Base-by-base conservation (phyloP, 2,113 vertebrate genomes). In the Leucosticte australis region DNA sequence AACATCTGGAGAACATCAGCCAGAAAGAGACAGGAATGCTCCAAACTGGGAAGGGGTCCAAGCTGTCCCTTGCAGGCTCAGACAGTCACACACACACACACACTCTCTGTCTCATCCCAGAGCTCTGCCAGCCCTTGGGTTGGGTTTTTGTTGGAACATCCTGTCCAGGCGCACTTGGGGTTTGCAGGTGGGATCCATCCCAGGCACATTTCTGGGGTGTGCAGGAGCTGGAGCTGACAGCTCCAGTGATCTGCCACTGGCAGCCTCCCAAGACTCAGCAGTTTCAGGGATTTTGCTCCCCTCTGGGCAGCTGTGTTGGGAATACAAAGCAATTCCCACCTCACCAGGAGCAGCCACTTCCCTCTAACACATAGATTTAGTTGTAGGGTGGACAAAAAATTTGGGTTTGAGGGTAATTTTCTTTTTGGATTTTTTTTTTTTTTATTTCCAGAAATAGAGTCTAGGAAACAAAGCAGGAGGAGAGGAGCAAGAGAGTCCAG, bases 1-100 rank as follows among this genome's bases (percentile, higher is more conserved):
- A 95, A 85, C 97, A 97, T 97, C 96, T 97, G 97, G 95, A 96
- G 74, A 91, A 49, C 83, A 94, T 96, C 95, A 96, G 59, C 59
- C 77, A 30, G 3, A 59, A 56, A 53, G 90, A 95, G 83, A 63
- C 65, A 59, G 94, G 92, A 96, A 96, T 91, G 93, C 80, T 89
- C n/a, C 56, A 46, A 52, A 23, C 53, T 46, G 62, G 83, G 94
- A 93, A 55, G 0, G 7, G 37, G 15, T 85, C 88, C 96, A 94
- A 46, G 33, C 71, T 68, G 84, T 71, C 78, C 73, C 56, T 86
- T 0, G 23, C 92, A 80, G 89, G 44, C 83, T 49, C 92, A 92
- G 79, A 71, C 55, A 1, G 80, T 74, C 78, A 15, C 74, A 41
- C 57, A 62, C 26, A 49, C 55, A n/a, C 33, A 57, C 56, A 4